Conservation (phyloP, 2,888 invertebrate genomes). For the Drosophila fungiperda region DNA sequence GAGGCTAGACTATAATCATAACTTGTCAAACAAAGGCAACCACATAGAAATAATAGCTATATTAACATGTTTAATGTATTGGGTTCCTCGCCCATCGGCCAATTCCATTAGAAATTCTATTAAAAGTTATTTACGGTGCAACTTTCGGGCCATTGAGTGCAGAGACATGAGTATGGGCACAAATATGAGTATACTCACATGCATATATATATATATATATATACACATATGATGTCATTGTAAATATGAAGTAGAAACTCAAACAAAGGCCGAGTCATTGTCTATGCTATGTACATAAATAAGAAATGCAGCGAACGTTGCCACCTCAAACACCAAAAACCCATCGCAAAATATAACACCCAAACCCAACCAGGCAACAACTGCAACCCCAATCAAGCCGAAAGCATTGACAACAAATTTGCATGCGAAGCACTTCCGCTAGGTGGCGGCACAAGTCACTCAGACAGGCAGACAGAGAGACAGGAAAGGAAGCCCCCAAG, state of each 20-base stretch:
- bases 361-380: not conserved
- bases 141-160: slow-evolving; percentile 74
- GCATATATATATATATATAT: slow-evolving; percentile 10
- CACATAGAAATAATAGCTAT: not conserved
- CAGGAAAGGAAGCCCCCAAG: slow-evolving; percentile 46
- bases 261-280: slow-evolving; percentile 60
- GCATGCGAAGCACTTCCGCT: slow-evolving; percentile 76
- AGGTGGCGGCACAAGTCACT: slow-evolving; percentile 21
- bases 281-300: slow-evolving; percentile 79
- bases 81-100: slow-evolving; percentile 17
- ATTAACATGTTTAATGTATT: slow-evolving; percentile 16
- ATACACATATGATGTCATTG: slow-evolving; percentile 15
- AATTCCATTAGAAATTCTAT: slow-evolving; percentile 76
- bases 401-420: slow-evolving; percentile 76
- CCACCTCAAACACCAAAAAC: slow-evolving; percentile 38
- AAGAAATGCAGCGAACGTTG: slow-evolving; percentile 71
- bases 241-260: slow-evolving; percentile 28
- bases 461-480: not conserved
- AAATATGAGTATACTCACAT: slow-evolving; percentile 14
- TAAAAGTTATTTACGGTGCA: slow-evolving; percentile 77
- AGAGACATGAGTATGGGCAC: slow-evolving; percentile 16
- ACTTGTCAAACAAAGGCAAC: slow-evolving; percentile 4
- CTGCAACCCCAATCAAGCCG: slow-evolving; percentile 30
- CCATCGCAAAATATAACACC: slow-evolving; percentile 11
- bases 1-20: not conserved